These are phyloP conservation scores for Brachyhypopomus occidentalis DNA, from an alignment of 2,113 vertebrate genomes.

Conservation along the genomic window DNA sequence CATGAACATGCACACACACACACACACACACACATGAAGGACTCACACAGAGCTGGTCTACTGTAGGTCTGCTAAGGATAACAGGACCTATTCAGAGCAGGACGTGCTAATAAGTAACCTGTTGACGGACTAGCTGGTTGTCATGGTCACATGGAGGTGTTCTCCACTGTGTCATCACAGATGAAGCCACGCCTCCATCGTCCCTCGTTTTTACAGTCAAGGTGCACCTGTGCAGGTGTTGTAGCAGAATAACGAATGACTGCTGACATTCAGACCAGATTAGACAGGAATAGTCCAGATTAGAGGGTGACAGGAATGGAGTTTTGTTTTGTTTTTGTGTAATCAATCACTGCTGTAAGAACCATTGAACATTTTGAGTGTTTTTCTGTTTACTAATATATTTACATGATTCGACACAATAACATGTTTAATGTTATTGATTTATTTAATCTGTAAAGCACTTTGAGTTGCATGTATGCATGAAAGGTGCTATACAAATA, in stretches of 20 bases:
- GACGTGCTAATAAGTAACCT: background rate
- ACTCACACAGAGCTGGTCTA: background rate
- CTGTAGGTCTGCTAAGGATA: background rate
- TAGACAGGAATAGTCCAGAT: background rate
- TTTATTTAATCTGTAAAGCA: too few relatives aligned
- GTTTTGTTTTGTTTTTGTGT: too few relatives aligned
- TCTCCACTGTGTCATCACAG: background rate
- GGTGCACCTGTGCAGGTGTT: constrained; percentile 7
- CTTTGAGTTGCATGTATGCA: too few relatives aligned
- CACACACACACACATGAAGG: background rate
- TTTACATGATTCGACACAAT: too few relatives aligned
- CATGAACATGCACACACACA: background rate
- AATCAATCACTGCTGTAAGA: too few relatives aligned
- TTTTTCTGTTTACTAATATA: too few relatives aligned
- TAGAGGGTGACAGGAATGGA: background rate
- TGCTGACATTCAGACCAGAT: constrained; percentile 1
- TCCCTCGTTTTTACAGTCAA: too few relatives aligned
- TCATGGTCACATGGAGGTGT: background rate
- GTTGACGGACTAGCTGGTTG: background rate
- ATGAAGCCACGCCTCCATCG: too few relatives aligned
- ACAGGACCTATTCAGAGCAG: background rate
- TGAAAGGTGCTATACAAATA: too few relatives aligned
- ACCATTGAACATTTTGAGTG: too few relatives aligned
- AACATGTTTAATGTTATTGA: too few relatives aligned
- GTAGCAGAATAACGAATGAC: constrained; percentile 9